Evolutionary conservation across 2,113 vertebrate genomes (phyloP), one percentile per base, ranked within the genome.

Genomic region (Antennarius striatus): DNA sequence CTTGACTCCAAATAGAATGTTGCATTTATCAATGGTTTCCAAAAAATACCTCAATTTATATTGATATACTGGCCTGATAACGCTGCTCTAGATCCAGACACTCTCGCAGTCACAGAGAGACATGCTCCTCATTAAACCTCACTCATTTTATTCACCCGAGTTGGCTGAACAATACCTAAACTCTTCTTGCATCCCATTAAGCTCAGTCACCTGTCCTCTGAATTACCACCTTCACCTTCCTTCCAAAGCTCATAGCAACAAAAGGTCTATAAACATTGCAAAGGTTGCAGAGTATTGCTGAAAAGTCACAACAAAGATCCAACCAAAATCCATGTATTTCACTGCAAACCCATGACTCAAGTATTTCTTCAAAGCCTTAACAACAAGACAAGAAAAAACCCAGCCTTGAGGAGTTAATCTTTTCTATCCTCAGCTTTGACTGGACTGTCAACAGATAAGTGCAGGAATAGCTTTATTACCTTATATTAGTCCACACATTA

Each of bases 1-100:
- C 72, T 74, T 10, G 56, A 63, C 63, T 84, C 47, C 57, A 50
- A 46, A 77, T 36, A 61, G 16, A 80, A 71, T 68, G 62, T 79
- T 85, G 83, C 55, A 73, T 62, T 64, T 49, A 59, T 63, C 50
- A 1, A 47, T 50, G 40, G 46, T 50, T 68, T 61, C 40, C 51
- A 14, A 57, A 36, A 54, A 14, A 22, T 17, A 54, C 29, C 22
- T 45, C 63, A 53, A 12, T 12, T 43, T 43, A 82, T 56, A 77
- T 83, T 82, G 68, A 75, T 73, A 72, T 60, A 50, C 54, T 70
- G 54, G 68, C 56, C 71, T 77, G 62, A 66, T 48, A 45, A 56
- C 4, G 10, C 61, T 32, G 30, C 62, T 56, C 12, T 16, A 54
- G 29, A 56, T 58, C 5, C 32, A 4, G 7, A 36, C 7, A 36